phyloP scores from a whole-genome alignment of 2,797 vertebrate species.

The Vireo griseus region DNA sequence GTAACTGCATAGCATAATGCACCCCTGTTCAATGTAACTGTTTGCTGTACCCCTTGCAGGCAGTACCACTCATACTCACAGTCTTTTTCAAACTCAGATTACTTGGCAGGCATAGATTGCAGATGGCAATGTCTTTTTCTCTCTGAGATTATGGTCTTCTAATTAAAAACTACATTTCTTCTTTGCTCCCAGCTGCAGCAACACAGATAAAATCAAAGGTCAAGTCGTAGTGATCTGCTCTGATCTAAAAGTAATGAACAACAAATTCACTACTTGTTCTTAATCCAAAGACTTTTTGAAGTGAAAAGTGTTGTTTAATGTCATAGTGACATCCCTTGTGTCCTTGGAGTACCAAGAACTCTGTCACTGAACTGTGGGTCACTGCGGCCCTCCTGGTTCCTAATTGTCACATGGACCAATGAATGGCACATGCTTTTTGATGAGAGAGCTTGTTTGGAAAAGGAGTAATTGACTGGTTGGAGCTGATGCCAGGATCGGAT shows the following conservation, averaged over 20 bases:
- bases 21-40: no score
- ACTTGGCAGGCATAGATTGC: not conserved
- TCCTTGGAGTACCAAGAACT: not conserved
- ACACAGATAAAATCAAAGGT: not conserved
- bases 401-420: not conserved
- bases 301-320: not conserved
- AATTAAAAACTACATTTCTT: not conserved
- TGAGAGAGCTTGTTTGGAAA: not conserved
- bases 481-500: not conserved
- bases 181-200: not conserved
- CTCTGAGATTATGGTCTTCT: not conserved
- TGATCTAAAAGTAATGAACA: not conserved
- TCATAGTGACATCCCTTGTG: not conserved
- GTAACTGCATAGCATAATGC: not conserved
- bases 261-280: not conserved
- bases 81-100: not conserved
- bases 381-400: not conserved
- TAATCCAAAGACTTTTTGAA: not conserved
- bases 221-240: not conserved
- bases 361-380: not conserved
- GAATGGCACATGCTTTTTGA: not conserved
- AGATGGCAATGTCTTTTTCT: not conserved
- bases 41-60: not conserved
- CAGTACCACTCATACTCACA: not conserved
- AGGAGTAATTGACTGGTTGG: not conserved